Percentiles rank a stretch among this genome's conserved stretches.
phyloP scores from a whole-genome alignment of 2,113 vertebrate species.

The Larimichthys polyactis region DNA sequence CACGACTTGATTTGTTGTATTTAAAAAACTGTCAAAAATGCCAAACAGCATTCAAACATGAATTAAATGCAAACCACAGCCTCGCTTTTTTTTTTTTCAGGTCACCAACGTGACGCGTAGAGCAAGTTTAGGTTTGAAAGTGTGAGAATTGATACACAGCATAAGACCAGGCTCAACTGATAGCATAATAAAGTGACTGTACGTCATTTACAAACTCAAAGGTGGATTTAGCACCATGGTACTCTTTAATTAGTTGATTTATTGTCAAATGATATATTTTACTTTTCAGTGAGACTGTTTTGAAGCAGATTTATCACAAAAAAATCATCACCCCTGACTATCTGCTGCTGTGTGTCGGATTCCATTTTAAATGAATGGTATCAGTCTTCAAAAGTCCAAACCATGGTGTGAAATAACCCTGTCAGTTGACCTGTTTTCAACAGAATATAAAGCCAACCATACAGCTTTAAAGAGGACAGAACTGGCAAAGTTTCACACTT shows the following conservation, averaged over 20 bases:
- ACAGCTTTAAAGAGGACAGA: constrained; percentile 48
- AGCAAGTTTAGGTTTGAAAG: too few relatives aligned
- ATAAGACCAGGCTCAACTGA: too few relatives aligned
- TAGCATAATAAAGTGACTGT: too few relatives aligned
- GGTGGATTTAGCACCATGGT: not conserved
- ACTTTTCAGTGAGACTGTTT: not conserved
- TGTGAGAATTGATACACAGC: too few relatives aligned
- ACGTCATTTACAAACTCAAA: too few relatives aligned
- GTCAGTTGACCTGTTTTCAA: constrained; percentile 22
- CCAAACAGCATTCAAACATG: not conserved
- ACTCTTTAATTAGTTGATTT: not conserved
- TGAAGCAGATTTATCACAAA: not conserved
- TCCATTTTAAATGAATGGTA: constrained; percentile 6
- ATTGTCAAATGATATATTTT: not conserved
- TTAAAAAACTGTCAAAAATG: not conserved
- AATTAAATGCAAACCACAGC: not conserved
- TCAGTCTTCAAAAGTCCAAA: constrained; percentile 3
- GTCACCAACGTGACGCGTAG: too few relatives aligned
- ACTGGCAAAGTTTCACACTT: constrained; percentile 13
- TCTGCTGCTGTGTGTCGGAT: not conserved
- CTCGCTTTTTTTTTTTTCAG: too few relatives aligned
- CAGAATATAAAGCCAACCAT: constrained; percentile 7
- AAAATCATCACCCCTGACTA: not conserved
- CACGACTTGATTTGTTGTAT: not conserved
- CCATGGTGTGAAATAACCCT: constrained; percentile 9